Evolutionary conservation across 1,140 invertebrate genomes (phyloP).

Genomic region (Sitophilus oryzae): DNA sequence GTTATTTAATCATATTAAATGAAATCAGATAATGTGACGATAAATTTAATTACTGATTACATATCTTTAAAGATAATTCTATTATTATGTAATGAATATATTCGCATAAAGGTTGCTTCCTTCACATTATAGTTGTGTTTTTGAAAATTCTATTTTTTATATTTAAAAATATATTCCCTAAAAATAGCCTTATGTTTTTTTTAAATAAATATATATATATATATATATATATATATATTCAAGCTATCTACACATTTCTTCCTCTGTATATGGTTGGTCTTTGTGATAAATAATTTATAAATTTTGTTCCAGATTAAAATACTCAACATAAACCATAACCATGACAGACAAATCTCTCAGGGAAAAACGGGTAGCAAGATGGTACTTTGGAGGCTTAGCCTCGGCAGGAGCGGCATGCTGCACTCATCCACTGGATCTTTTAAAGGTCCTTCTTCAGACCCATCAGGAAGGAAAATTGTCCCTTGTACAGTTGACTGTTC

Average conservation of each 20-base stretch:
- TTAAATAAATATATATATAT: no score
- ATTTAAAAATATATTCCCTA: no score
- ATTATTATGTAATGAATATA: no score
- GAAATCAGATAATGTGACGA: no score
- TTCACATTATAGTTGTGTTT: no score
- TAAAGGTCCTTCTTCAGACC: constrained; percentile 98
- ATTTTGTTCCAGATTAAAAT: constrained; percentile 9
- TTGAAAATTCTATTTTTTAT: no score
- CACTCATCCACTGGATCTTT: constrained; percentile 95
- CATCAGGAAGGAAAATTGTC: constrained; percentile 81
- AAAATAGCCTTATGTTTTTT: no score
- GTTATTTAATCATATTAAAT: no score
- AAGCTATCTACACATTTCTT: not conserved
- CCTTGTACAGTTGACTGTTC: constrained; percentile 60
- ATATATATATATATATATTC: not conserved
- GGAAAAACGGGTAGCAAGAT: constrained; percentile 57
- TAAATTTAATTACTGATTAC: no score
- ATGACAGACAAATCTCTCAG: constrained; percentile 15
- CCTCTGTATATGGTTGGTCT: not conserved
- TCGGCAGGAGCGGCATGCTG: constrained; percentile 90
- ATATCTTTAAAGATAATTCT: no score
- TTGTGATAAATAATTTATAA: not conserved
- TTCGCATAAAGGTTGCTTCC: no score
- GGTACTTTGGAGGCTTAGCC: constrained; percentile 96
- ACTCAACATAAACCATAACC: constrained; percentile 4